Base-by-base conservation (phyloP, 2,797 vertebrate genomes). In the Gobio occitaniae region DNA sequence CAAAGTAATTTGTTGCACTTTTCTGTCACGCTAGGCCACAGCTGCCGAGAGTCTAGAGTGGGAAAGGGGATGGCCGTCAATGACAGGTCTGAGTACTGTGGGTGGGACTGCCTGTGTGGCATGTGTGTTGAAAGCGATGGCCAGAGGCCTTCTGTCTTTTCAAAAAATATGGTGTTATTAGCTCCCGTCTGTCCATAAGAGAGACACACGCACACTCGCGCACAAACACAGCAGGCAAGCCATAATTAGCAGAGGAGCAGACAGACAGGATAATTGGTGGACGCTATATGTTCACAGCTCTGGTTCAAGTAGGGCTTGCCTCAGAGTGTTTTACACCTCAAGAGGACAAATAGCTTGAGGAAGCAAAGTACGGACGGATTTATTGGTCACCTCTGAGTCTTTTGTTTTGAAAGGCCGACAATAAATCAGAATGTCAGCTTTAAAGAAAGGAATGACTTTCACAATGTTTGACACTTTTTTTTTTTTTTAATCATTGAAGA, bases 221-320 rank as follows among this genome's bases (percentile, higher is more conserved):
- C 75, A 52, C 38, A 79, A 92, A 92, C 93, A 93, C 93, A 95
- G 93, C 92, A 95, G 93, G 93, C 94, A 95, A 93, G 93, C 89
- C 87, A 91, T 88, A 91, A 95, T 93, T 94, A 93, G 93, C 91
- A 93, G 93, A 48, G 52, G n/a, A 87, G 91, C 93, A 93, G 78
- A 88, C 92, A 93, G 93, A 95, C 93, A 92, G 93, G 92, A 94
- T 95, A 94, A 95, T 94, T 95, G 93, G 92, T 92, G 93, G 93
- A 92, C 92, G 92, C 94, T 93, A 93, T 91, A 93, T 91, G 93
- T 92, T 93, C 93, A 66, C 92, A 92, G 91, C 92, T 92, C 92
- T 93, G 93, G 93, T 95, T 95, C 93, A 94, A 95, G 94, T 94
- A 92, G 91, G 93, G 88, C 87, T 93, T 94, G 92, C 92, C 93